A percentile compares a stretch with the other conserved stretches of the same genome.
phyloP scores from a whole-genome alignment of 2,113 vertebrate species.

The Symphodus melops region DNA sequence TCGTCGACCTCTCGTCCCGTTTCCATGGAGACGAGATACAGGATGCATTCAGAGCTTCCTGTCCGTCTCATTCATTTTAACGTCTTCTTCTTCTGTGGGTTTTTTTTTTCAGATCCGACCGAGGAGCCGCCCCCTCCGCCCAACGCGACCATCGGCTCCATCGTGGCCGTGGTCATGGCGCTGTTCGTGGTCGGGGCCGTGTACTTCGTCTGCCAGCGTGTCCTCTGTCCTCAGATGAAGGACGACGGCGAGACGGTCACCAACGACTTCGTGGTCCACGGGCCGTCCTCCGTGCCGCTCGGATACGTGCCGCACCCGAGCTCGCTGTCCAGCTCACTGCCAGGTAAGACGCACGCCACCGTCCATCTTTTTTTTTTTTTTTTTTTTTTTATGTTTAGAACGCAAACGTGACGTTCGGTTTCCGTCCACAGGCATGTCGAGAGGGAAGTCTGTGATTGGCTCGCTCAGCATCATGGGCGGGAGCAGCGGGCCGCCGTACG shows the following conservation, averaged over 20 bases:
- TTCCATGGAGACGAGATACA: too few species aligned
- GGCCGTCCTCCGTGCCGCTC: conserved; percentile 91
- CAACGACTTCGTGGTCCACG: conserved; percentile 94
- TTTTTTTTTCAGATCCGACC: conserved; percentile 88
- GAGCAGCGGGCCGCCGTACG: conserved; percentile 95
- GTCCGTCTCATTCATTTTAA: too few species aligned
- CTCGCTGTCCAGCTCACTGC: conserved; percentile 93
- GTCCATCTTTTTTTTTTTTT: neutral
- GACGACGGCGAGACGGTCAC: conserved; percentile 95
- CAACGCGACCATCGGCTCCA: conserved; percentile 93
- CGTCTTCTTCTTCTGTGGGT: conserved; percentile 17
- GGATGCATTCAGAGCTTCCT: too few species aligned
- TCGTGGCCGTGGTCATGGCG: conserved; percentile 93
- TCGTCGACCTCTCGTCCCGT: too few species aligned
- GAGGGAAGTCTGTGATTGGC: conserved; percentile 96
- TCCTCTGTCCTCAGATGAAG: conserved; percentile 96
- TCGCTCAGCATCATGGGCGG: conserved; percentile 98
- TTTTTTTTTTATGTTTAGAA: neutral
- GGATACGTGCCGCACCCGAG: conserved; percentile 95
- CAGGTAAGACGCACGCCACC: conserved; percentile 79
- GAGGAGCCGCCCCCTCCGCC: conserved; percentile 92
- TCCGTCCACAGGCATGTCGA: conserved; percentile 89
- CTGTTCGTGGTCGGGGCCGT: conserved; percentile 93
- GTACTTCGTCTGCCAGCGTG: conserved; percentile 96
- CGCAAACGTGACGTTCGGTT: accelerated